phyloP scores from a whole-genome alignment of 2,888 invertebrate species.

The Diaphora mendica region DNA sequence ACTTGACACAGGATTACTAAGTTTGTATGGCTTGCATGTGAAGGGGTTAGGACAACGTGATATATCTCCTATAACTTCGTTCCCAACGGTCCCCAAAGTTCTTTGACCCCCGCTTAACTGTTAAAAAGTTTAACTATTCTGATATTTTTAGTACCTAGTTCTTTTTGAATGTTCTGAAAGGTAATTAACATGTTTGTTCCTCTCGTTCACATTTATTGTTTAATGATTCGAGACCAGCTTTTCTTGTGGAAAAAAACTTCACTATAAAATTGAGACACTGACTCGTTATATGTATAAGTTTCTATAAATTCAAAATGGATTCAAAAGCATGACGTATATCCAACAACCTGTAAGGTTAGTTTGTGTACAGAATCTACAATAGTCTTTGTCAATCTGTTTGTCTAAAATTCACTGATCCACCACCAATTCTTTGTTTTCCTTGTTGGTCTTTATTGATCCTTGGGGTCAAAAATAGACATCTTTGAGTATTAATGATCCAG shows the following conservation, averaged over 20 bases:
- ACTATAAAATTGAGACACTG: too few species aligned
- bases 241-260: too few species aligned
- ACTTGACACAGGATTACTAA: not conserved
- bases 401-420: not conserved
- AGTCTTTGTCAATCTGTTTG: not conserved
- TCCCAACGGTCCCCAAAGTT: too few species aligned
- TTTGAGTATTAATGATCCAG: too few species aligned
- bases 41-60: not conserved
- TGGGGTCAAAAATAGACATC: not conserved
- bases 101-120: not conserved
- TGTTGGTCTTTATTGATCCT: not conserved
- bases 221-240: too few species aligned
- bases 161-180: too few species aligned
- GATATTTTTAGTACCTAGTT: too few species aligned
- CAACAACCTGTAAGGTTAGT: not conserved
- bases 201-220: too few species aligned
- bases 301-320: too few species aligned
- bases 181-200: too few species aligned
- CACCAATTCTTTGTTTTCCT: not conserved
- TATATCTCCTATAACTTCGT: not conserved
- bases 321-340: too few species aligned
- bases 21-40: not conserved
- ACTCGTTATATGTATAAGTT: too few species aligned
- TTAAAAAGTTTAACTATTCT: not conserved
- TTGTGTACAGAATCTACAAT: not conserved